phyloP scores from a whole-genome alignment of 2,113 vertebrate genomes.

The Chitala chitala region DNA sequence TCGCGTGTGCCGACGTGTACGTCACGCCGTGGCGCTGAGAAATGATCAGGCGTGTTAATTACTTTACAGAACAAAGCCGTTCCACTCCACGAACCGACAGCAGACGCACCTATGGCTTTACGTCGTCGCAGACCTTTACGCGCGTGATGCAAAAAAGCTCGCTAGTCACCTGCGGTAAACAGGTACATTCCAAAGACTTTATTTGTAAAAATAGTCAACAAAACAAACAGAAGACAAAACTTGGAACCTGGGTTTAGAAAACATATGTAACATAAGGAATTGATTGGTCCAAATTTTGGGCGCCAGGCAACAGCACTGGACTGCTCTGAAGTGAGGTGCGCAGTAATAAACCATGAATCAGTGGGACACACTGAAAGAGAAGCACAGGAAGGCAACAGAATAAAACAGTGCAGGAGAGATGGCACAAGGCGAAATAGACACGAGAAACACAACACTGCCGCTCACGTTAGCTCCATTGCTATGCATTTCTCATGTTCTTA shows the following conservation, averaged over 20 bases:
- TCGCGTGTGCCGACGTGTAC: background rate
- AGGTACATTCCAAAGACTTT: too few relatives aligned
- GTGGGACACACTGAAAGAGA: too few relatives aligned
- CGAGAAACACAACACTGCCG: background rate
- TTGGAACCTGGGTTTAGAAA: too few relatives aligned
- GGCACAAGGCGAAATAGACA: background rate
- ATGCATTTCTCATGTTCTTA: conserved; percentile 25
- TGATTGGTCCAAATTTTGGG: too few relatives aligned
- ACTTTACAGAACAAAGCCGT: background rate
- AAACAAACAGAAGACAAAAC: background rate
- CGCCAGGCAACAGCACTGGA: too few relatives aligned
- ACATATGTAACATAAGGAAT: too few relatives aligned
- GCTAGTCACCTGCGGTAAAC: too few relatives aligned
- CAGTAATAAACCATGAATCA: too few relatives aligned
- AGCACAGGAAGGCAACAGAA: too few relatives aligned
- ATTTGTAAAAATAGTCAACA: background rate
- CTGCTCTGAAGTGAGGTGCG: too few relatives aligned
- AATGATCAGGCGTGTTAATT: background rate
- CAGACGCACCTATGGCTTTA: background rate
- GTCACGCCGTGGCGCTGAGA: background rate
- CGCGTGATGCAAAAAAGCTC: too few relatives aligned
- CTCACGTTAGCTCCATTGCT: conserved; percentile 32
- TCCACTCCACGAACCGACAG: background rate
- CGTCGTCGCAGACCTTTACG: background rate
- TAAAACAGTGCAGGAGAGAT: too few relatives aligned